Base-by-base conservation (phyloP, 2,797 vertebrate genomes). In the Basileuterus tristriatus region DNA sequence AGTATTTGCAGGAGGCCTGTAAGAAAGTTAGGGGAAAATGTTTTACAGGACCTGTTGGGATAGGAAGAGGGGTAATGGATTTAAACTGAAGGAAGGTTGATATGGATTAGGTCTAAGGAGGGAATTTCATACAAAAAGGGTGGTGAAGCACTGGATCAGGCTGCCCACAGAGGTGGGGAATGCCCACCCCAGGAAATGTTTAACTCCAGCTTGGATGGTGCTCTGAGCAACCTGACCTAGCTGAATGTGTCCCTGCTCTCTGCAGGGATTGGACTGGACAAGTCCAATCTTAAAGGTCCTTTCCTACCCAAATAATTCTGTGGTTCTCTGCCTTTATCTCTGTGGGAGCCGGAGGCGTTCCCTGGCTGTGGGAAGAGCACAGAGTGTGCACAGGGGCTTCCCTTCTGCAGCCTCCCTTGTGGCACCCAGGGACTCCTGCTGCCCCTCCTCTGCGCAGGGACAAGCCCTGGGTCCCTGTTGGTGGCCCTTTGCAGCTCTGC, bases 391-490 rank as follows among this genome's bases (percentile, higher is more conserved):
- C 6, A 0, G 4, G 2, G 13, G 3, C 43, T n/a, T 44, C 56
- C 34, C 12, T 26, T 8, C 24, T 20, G 60, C 24, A 2, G 17
- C 32, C 3, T 58, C 37, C 24, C 27, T 1, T 0, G 4, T 8
- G 32, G 44, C 18, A 17, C n/a, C 50, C 3, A 0, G 3, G 39
- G 29, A 1, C 15, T 30, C 9, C 46, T 26, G 14, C 26, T 55
- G 37, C 32, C 39, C 63, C 5, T 24, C 4, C 5, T 2, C 16
- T 0, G 16, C 5, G 0, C 5, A 4, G 22, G 44, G 29, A n/a
- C 34, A 3, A 41, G 29, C 8, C 1, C 30, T 10, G 60, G 11
- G 3, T 13, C 20, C 5, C 5, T 59, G 27, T 2, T 12, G 5
- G 36, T 15, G 60, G 43, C 69, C 34, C 68, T 71, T 17, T 62